phyloP scores from a whole-genome alignment of 2,888 invertebrate species.

The Philhelius pedissequus region DNA sequence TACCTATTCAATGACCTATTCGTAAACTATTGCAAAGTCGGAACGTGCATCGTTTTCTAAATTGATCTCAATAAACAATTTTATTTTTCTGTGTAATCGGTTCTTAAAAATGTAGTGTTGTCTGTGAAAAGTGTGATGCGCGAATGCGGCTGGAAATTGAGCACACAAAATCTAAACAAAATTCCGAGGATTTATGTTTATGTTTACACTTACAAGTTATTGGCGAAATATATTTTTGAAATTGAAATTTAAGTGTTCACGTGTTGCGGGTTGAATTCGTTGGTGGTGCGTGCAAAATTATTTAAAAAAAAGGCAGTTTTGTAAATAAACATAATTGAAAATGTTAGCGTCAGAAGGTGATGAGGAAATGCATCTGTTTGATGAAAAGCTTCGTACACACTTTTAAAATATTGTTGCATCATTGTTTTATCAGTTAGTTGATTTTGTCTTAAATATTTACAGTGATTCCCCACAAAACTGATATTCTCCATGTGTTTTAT shows the following conservation, averaged over 20 bases:
- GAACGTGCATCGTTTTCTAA: conserved; percentile 19
- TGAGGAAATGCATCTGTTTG: not conserved
- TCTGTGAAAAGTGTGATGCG: too few relatives aligned
- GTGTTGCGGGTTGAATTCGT: not conserved
- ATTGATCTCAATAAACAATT: conserved; percentile 34
- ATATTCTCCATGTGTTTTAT: too few relatives aligned
- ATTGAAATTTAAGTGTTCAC: conserved; percentile 31
- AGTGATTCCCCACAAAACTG: too few relatives aligned
- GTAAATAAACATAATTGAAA: not conserved
- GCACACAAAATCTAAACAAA: conserved; percentile 21
- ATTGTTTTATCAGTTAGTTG: too few relatives aligned
- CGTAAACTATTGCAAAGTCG: conserved; percentile 30
- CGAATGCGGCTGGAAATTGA: conserved; percentile 19
- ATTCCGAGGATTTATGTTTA: conserved; percentile 1
- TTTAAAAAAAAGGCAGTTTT: not conserved
- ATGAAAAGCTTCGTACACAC: not conserved
- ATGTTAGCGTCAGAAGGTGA: not conserved
- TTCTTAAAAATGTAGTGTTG: not conserved
- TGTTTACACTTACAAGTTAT: conserved; percentile 57
- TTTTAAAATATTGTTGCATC: too few relatives aligned
- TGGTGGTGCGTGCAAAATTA: conserved; percentile 57
- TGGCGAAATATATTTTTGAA: conserved; percentile 14
- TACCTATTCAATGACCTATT: too few relatives aligned
- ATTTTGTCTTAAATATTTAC: too few relatives aligned
- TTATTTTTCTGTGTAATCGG: not conserved